Percentiles rank a stretch among this genome's conserved stretches.
phyloP scores from a whole-genome alignment of 2,888 invertebrate genomes.

The Lasioglossum lativentre region DNA sequence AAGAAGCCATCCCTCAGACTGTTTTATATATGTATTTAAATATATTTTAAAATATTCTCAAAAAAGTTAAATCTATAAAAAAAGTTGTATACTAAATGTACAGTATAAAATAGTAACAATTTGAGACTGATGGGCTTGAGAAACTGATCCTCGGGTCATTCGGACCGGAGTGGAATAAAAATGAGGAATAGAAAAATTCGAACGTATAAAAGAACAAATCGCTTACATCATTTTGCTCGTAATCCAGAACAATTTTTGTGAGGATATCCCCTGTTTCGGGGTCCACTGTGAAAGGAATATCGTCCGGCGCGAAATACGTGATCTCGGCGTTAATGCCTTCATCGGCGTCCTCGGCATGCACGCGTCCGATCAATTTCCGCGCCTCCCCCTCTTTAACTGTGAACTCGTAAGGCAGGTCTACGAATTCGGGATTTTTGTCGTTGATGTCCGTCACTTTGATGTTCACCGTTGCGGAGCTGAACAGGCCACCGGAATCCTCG shows the following conservation, averaged over 20 bases:
- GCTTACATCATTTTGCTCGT: constrained; percentile 91
- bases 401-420: constrained; percentile 92
- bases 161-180: background rate
- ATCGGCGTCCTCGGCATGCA: constrained; percentile 94
- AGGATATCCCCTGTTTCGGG: constrained; percentile 92
- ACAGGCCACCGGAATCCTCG: constrained; percentile 93
- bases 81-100: background rate
- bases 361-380: constrained; percentile 88
- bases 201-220: background rate
- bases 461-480: constrained; percentile 93
- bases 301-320: constrained; percentile 91
- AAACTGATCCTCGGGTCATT: background rate
- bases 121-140: background rate
- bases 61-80: background rate
- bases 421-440: constrained; percentile 96
- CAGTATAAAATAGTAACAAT: background rate
- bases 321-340: constrained; percentile 94
- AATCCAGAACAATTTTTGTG: constrained; percentile 91
- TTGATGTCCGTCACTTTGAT: constrained; percentile 96
- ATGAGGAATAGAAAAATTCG: background rate
- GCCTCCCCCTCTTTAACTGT: constrained; percentile 91
- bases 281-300: constrained; percentile 92
- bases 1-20: background rate
- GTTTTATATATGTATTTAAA: too few species aligned
- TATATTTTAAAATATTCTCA: too few species aligned